phyloP scores from a whole-genome alignment of 2,888 invertebrate species.

The Cepaea hortensis region DNA sequence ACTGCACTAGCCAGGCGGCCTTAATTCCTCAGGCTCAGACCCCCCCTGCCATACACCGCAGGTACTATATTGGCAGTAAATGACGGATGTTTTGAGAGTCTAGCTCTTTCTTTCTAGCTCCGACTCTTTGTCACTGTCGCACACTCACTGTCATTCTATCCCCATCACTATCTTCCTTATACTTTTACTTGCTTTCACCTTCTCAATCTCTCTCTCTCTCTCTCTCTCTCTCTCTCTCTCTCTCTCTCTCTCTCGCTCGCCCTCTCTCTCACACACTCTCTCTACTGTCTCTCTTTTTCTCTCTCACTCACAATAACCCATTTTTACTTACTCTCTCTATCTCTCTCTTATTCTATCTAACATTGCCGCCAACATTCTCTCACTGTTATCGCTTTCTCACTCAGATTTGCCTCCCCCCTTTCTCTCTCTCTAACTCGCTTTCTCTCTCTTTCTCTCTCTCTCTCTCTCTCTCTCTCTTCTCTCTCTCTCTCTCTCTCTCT shows the following conservation, averaged over 20 bases:
- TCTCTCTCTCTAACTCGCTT: neutral
- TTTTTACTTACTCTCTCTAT: slow-evolving; percentile 15
- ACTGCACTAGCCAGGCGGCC: too few relatives aligned
- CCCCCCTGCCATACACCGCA: too few relatives aligned
- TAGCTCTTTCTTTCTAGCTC: too few relatives aligned
- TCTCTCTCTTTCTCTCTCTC: neutral
- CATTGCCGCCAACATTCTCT: neutral
- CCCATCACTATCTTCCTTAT: too few relatives aligned
- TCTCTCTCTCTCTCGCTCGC: neutral
- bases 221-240: neutral
- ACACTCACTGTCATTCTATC: too few relatives aligned
- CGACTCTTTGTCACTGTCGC: too few relatives aligned
- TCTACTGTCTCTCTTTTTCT: neutral
- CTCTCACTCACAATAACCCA: neutral
- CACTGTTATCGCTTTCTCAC: neutral
- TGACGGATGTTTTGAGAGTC: too few relatives aligned
- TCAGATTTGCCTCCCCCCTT: neutral
- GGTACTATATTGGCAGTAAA: too few relatives aligned
- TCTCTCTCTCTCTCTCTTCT: slow-evolving; percentile 2
- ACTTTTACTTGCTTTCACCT: too few relatives aligned
- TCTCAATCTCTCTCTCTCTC: too few relatives aligned
- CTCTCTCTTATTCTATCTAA: neutral
- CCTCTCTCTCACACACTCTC: neutral
- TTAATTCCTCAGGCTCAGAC: too few relatives aligned
- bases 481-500: slow-evolving; percentile 11